Base-by-base conservation (phyloP, 2,888 invertebrate genomes). In the Byasa hedistus region DNA sequence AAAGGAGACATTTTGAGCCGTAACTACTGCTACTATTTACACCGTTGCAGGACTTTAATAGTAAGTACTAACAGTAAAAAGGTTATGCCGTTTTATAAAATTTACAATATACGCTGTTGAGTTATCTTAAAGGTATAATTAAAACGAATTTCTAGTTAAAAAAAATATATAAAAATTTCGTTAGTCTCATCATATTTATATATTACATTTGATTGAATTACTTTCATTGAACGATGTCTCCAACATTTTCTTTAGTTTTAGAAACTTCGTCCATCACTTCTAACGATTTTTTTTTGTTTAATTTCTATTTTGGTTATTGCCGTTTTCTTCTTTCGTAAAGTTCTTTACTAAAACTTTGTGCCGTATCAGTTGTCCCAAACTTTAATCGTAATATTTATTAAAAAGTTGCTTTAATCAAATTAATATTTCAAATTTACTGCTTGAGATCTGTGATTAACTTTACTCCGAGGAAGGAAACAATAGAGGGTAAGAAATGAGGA, bases 381-480 rank as follows among this genome's bases (percentile, higher is more conserved):
- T 7, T 3, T 48, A 48, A 48, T 48, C 5, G n/a, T 48, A 48
- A n/a, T 48, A n/a, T 48, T n/a, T 48, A 48, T 48, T n/a, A n/a
- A 36, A 32, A 54, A 21, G 57, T 32, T 36, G n/a, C 12, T 57
- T 57, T 21, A 36, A 27, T 27, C 27, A 27, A 65, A 60, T 57
- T 54, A 21, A 52, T 66, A 61, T 66, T 57, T 61, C 57, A 61
- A 61, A 61, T 65, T 52, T 57, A 57, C 60, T 56, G 55, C 61
- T 57, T 54, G 57, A 65, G 65, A 61, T 51, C 57, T 51, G 65
- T 39, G 57, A 52, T 61, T 65, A 61, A 65, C 48, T 57, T 21
- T 36, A 56, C 22, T 32, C 12, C 22, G 61, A 61, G 65, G 23
- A 61, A 62, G 55, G 63, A 66, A 66, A 66, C 66, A 66, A 63